Evolutionary conservation across 2,797 vertebrate genomes (phyloP).

Genomic region (Lophura swinhoii): DNA sequence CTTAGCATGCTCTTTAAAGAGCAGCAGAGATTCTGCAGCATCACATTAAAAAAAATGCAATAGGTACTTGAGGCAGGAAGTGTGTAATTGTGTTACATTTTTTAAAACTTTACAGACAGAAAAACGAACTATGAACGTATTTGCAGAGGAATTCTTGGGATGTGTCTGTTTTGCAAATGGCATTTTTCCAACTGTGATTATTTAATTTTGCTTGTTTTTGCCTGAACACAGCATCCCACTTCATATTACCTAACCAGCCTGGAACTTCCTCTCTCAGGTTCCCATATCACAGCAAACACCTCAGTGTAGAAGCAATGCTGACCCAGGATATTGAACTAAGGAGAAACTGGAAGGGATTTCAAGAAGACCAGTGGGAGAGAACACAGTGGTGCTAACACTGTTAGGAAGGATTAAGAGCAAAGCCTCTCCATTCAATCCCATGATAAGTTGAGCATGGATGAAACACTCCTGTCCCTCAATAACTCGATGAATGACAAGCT

Average conservation of each 20-base stretch:
- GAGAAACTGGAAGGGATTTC: neutral
- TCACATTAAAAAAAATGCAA: fast-evolving
- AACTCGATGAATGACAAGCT: neutral
- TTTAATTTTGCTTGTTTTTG: neutral
- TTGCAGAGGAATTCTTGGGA: neutral
- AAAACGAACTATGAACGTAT: neutral
- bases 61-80: neutral
- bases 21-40: neutral
- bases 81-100: neutral
- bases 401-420: neutral
- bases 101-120: neutral
- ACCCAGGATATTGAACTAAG: neutral
- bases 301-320: fast-evolving
- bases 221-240: neutral
- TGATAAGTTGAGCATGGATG: fast-evolving
- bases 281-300: neutral
- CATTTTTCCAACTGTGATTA: fast-evolving
- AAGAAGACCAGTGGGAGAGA: neutral
- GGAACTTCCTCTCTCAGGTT: neutral
- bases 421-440: neutral
- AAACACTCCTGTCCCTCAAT: neutral
- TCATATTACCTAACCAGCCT: neutral
- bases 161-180: neutral
- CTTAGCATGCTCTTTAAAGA: neutral
- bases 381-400: neutral